Base-by-base conservation (phyloP, 1,140 invertebrate genomes). In the Anadara kagoshimensis region DNA sequence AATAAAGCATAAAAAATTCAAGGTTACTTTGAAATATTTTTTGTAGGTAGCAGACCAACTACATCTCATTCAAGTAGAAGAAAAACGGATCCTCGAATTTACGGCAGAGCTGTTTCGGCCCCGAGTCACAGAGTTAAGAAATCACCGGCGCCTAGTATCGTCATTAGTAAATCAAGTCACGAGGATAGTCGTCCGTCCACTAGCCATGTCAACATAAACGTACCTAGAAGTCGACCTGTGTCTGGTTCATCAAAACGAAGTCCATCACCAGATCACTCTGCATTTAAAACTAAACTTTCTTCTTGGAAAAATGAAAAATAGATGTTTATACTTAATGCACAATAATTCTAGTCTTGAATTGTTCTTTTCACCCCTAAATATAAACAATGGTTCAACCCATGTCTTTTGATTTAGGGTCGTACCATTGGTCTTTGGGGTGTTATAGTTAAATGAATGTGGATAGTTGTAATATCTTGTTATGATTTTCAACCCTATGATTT, bases 221-320 rank as follows among this genome's bases (percentile, higher is more conserved):
- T 78, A 69, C 22, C 73, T 47, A 53, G 65, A 16, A 62, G 64
- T 22, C 65, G 78, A 67, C 78, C 78, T 29, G 41, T 67, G 1
- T 78, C 75, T 36, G 67, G 64, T 3, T 59, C 75, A 43, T 70
- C 78, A 2, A 49, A 78, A 51, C 58, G 54, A 45, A 63, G 67
- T 3, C 68, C 58, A 0, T 78, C 79, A 24, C 79, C 79, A 41
- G 79, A 81, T 1, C 29, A 36, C 29, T 29, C 64, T 22, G 59
- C 51, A 41, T 81, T 78, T 57, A 81, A 81, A 61, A 70, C 71
- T 20, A 65, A 71, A 26, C 49, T 81, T 1, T 73, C 67, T 36
- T 66, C 79, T 8, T 81, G 79, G 79, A 78, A 78, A 51, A 74
- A 81, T 54, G 76, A 81, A 58, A 78, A 76, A n/a, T 76, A 59